Base-by-base conservation (phyloP, 1,140 invertebrate genomes). In the Apis cerana region DNA sequence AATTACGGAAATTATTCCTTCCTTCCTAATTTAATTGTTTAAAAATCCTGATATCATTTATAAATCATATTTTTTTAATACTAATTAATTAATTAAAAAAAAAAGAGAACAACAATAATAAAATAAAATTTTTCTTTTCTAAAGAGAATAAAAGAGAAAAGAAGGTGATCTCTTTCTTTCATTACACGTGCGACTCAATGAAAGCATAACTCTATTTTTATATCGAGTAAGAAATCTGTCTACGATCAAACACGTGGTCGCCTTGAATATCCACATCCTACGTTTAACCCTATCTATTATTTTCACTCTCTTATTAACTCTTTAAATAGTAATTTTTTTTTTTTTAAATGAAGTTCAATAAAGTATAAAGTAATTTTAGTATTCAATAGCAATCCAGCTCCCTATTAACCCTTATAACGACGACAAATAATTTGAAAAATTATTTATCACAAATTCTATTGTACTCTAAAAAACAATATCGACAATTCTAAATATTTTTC, bases 141-240 rank as follows among this genome's bases (percentile, higher is more conserved):
- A 19, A 54, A 27, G 50, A 2, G n/a, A 27, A 27, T 15, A 54
- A n/a, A 15, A 15, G 58, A 52, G 56, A 17, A 58, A 48, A 27
- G 23, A 70, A 33, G 27, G 61, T 54, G 76, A 43, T 59, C 54
- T 13, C 12, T 23, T 33, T 11, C 54, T 71, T 33, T 79, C 48
- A 68, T 79, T 79, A 71, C 67, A 71, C 77, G 48, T 61, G 77
- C 5, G 19, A 13, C 13, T 61, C n/a, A 50, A 70, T 19, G 54
- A 61, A 79, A 79, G 54, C 54, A 33, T n/a, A 61, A n/a, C 33
- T 71, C 67, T 79, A 79, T 79, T 79, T 79, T 71, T 71, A 79
- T 9, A 17, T 17, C 75, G 15, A 9, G 43, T 43, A 67, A 71
- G 43, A 58, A 72, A 72, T 71, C 23, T 27, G 67, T 79, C 77